Evolutionary conservation across 2,888 invertebrate species (phyloP).

Genomic region (Tetragonula carbonaria): DNA sequence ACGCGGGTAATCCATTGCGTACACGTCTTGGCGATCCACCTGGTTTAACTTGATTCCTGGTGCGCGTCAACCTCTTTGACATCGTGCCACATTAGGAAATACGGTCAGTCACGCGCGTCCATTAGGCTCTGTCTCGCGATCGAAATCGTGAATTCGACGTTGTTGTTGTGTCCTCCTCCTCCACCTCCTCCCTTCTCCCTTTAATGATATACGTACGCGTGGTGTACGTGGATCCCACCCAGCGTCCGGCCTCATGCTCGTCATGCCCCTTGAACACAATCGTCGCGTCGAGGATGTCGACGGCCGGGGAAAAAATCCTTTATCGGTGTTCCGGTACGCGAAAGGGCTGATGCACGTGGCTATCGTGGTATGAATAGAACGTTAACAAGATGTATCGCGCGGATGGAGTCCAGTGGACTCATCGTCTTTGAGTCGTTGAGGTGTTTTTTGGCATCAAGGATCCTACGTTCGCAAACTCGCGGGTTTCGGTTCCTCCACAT

Average conservation of each 20-base stretch:
- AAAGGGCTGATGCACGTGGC: constrained; percentile 21
- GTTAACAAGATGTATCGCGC: constrained; percentile 54
- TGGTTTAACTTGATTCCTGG: constrained; percentile 17
- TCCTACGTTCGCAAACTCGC: no score
- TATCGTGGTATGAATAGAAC: constrained; percentile 52
- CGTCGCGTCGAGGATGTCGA: constrained; percentile 61
- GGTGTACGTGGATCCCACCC: constrained; percentile 33
- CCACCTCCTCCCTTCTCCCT: constrained; percentile 4
- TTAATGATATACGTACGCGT: constrained; percentile 39
- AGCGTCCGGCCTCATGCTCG: constrained; percentile 35
- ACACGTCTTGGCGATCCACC: constrained; percentile 17
- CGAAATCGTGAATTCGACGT: constrained; percentile 65
- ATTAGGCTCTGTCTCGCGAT: constrained; percentile 59
- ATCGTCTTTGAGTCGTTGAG: no score
- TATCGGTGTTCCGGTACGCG: constrained; percentile 52
- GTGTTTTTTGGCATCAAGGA: no score
- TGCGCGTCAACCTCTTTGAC: constrained; percentile 64
- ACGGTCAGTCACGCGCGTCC: constrained; percentile 70
- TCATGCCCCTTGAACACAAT: constrained; percentile 66
- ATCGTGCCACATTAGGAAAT: constrained; percentile 59
- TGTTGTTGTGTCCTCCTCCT: constrained; percentile 6
- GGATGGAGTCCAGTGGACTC: background rate
- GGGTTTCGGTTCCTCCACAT: no score
- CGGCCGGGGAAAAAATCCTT: constrained; percentile 25
- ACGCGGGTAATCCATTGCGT: constrained; percentile 21